A percentile compares a stretch with the other conserved stretches of the same genome.
These are phyloP conservation scores for Propsilocerus akamusi DNA, from an alignment of 1,140 invertebrate species.

Conservation along the genomic window DNA sequence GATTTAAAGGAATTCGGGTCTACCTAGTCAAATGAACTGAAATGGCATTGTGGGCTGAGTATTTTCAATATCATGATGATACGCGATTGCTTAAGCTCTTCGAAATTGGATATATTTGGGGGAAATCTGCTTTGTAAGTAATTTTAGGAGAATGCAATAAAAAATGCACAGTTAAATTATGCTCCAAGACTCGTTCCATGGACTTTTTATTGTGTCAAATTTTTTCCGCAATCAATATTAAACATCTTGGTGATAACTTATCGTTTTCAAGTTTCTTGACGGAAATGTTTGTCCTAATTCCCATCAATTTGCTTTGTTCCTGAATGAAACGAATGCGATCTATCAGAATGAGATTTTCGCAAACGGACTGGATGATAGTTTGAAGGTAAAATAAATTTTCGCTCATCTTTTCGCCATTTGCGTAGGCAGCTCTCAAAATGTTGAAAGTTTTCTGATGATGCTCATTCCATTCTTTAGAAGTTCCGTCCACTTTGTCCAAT, in stretches of 20 bases:
- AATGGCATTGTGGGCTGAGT: too few relatives aligned
- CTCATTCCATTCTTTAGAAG: conserved; percentile 4
- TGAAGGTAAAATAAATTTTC: conserved; percentile 19
- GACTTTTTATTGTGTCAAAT: too few relatives aligned
- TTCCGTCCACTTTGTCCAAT: conserved; percentile 4
- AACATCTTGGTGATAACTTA: conserved; percentile 34
- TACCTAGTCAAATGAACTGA: too few relatives aligned
- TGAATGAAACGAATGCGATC: conserved; percentile 42
- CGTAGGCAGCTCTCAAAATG: conserved; percentile 9
- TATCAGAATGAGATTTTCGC: conserved; percentile 46
- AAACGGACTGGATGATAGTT: conserved; percentile 25
- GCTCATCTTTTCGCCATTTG: conserved; percentile 10
- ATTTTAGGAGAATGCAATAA: too few relatives aligned
- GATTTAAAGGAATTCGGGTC: too few relatives aligned
- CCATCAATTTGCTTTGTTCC: conserved; percentile 27
- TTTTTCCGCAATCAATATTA: conserved; percentile 29
- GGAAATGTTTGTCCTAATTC: conserved; percentile 20
- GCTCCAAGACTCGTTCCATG: too few relatives aligned
- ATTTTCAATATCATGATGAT: too few relatives aligned
- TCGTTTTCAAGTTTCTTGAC: conserved; percentile 36
- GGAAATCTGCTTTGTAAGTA: too few relatives aligned
- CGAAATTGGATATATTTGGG: too few relatives aligned
- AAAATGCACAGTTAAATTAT: too few relatives aligned
- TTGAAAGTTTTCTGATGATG: conserved; percentile 11
- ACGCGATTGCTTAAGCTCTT: too few relatives aligned